Evolutionary conservation across 2,888 invertebrate species (phyloP).

Genomic region (Brenthis ino): DNA sequence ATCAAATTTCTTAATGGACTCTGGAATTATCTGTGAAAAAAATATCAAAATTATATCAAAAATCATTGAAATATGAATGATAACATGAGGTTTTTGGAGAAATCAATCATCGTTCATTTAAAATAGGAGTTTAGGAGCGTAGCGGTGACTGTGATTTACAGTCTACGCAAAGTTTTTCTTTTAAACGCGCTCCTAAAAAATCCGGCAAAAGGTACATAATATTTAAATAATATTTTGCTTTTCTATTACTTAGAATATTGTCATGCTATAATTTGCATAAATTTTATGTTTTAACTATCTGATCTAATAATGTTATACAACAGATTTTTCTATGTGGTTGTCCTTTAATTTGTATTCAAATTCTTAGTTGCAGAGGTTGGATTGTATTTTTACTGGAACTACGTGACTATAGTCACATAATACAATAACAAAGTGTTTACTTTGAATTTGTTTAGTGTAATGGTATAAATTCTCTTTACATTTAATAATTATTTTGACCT

Average conservation of each 20-base stretch:
- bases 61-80: slow-evolving; percentile 69
- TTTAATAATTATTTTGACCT: slow-evolving; percentile 55
- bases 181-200: slow-evolving; percentile 43
- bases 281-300: neutral
- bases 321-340: slow-evolving; percentile 17
- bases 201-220: slow-evolving; percentile 55
- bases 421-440: slow-evolving; percentile 34
- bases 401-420: slow-evolving; percentile 62
- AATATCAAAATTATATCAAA: slow-evolving; percentile 67
- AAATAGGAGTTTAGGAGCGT: slow-evolving; percentile 50
- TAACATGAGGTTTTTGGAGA: slow-evolving; percentile 59
- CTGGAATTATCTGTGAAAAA: slow-evolving; percentile 52
- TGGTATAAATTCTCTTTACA: slow-evolving; percentile 1
- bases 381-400: slow-evolving; percentile 26
- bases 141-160: slow-evolving; percentile 43
- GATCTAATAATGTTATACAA: slow-evolving; percentile 23
- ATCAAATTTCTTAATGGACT: slow-evolving; percentile 47
- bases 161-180: slow-evolving; percentile 41
- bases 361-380: slow-evolving; percentile 15
- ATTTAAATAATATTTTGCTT: slow-evolving; percentile 1
- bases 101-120: slow-evolving; percentile 46
- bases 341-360: slow-evolving; percentile 28
- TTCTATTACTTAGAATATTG: neutral
- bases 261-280: neutral
- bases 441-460: slow-evolving; percentile 22